A percentile compares a stretch with the other conserved stretches of the same genome.
phyloP scores from a whole-genome alignment of 2,888 invertebrate genomes.

The Brachycybe producta region DNA sequence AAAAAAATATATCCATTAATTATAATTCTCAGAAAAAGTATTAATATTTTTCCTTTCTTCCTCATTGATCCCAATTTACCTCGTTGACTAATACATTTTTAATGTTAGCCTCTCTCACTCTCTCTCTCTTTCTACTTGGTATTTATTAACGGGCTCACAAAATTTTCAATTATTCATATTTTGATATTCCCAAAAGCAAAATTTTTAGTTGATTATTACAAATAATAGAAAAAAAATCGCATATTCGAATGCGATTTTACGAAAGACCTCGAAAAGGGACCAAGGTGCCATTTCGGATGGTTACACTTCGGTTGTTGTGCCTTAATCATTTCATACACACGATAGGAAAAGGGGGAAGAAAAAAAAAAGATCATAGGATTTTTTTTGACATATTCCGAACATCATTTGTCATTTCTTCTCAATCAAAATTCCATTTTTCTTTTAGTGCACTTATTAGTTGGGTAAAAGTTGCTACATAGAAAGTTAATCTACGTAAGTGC shows the following conservation, averaged over 20 bases:
- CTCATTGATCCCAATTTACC: no score
- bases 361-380: slow-evolving; percentile 14
- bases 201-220: slow-evolving; percentile 11
- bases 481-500: slow-evolving; percentile 10
- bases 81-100: no score
- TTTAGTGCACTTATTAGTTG: slow-evolving; percentile 15
- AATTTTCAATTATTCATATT: slow-evolving; percentile 14
- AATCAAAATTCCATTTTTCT: slow-evolving; percentile 18
- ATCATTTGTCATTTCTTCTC: slow-evolving; percentile 15
- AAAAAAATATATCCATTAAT: no score
- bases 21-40: no score
- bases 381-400: slow-evolving; percentile 5
- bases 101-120: no score
- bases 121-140: no score
- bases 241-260: slow-evolving; percentile 4
- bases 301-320: slow-evolving; percentile 9
- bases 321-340: slow-evolving; percentile 13
- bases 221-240: slow-evolving; percentile 10
- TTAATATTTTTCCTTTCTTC: no score
- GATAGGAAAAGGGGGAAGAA: no score
- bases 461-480: slow-evolving; percentile 1
- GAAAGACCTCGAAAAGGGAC: slow-evolving; percentile 1
- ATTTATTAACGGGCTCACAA: no score
- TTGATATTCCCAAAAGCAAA: slow-evolving; percentile 13
- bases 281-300: neutral